Percentiles rank a stretch among this genome's conserved stretches.
Evolutionary conservation across 2,797 vertebrate genomes (phyloP).

Genomic region (Cirrhinus molitorella): DNA sequence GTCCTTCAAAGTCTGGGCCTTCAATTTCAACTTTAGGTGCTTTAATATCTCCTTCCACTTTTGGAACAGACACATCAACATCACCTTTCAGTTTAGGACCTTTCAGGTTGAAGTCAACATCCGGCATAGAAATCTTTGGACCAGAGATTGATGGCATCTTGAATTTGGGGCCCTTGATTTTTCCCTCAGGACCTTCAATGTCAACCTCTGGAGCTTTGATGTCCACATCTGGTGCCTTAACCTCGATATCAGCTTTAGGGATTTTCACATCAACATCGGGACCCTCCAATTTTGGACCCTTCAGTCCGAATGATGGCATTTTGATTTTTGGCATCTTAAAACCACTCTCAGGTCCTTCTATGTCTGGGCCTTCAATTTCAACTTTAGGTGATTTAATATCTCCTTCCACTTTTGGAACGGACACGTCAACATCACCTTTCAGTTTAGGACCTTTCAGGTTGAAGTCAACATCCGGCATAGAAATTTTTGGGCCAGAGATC

Average conservation of each 20-base stretch:
- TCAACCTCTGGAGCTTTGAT: slow-evolving; percentile 21
- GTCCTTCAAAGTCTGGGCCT: background rate
- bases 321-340: slow-evolving; percentile 51
- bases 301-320: slow-evolving; percentile 71
- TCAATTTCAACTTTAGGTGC: slow-evolving; percentile 10
- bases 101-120: background rate
- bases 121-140: slow-evolving; percentile 23
- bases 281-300: slow-evolving; percentile 40
- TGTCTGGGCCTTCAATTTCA: slow-evolving; percentile 15
- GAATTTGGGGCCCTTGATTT: slow-evolving; percentile 24
- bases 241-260: slow-evolving; percentile 27
- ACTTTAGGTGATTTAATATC: slow-evolving; percentile 47
- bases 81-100: slow-evolving; percentile 2
- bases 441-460: slow-evolving; percentile 60
- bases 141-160: background rate
- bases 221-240: background rate
- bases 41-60: slow-evolving; percentile 4
- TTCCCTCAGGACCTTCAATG: slow-evolving; percentile 12
- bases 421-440: slow-evolving; percentile 61
- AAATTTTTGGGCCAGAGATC: slow-evolving; percentile 33
- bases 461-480: slow-evolving; percentile 52
- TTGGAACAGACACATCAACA: background rate
- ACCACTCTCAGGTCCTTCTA: slow-evolving; percentile 47
- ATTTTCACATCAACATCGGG: slow-evolving; percentile 43
- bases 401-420: slow-evolving; percentile 47